Evolutionary conservation across 1,140 invertebrate species (phyloP).

Genomic region (Mesaphorura yosii): DNA sequence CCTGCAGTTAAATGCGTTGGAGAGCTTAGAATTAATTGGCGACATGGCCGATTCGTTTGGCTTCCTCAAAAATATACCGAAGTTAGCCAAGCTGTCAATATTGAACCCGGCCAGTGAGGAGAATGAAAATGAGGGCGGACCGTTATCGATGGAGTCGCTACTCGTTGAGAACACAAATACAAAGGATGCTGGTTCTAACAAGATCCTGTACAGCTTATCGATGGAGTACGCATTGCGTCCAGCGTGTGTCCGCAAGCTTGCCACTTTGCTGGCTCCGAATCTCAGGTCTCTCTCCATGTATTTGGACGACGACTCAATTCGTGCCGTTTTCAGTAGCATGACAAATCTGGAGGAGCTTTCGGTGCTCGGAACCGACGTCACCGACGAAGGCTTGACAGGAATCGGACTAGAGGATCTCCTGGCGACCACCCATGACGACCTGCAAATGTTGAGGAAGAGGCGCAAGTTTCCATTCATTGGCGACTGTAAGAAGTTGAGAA

Average conservation of each 20-base stretch:
- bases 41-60: conserved; percentile 6
- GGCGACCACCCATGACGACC: conserved; percentile 1
- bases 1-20: conserved; percentile 7
- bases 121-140: too few species aligned
- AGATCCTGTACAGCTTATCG: too few species aligned
- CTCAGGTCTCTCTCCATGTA: conserved; percentile 15
- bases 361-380: conserved; percentile 17
- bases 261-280: conserved; percentile 7
- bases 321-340: conserved; percentile 11
- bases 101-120: too few species aligned
- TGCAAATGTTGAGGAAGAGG: conserved; percentile 6
- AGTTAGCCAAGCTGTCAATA: too few species aligned
- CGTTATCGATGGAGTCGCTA: too few species aligned
- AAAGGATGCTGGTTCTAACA: too few species aligned
- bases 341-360: conserved; percentile 16
- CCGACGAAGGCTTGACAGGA: conserved; percentile 26
- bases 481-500: conserved; percentile 18
- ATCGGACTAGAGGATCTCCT: background rate
- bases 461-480: conserved; percentile 22
- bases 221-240: conserved; percentile 16
- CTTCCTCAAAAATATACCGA: too few species aligned
- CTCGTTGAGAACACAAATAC: too few species aligned
- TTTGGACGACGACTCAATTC: conserved; percentile 18
- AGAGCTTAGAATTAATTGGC: conserved; percentile 11
- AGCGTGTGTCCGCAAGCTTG: conserved; percentile 4